Evolutionary conservation across 2,888 invertebrate species (phyloP).

Genomic region (Drosophila limbata): DNA sequence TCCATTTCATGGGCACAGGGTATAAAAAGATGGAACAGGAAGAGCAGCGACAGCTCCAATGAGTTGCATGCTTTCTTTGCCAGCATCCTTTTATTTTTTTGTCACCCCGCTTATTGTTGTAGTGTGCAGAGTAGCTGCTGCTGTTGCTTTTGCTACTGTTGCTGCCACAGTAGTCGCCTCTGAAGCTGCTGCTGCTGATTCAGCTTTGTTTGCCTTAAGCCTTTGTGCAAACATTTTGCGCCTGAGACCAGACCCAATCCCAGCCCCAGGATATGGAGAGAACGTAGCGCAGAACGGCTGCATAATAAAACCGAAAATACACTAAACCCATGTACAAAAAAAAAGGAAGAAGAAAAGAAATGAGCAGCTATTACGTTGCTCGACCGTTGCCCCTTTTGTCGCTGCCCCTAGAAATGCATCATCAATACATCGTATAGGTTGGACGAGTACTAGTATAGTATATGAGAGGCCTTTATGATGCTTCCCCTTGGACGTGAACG

Average conservation of each 20-base stretch:
- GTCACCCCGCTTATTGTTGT: conserved; percentile 63
- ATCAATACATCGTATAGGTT: conserved; percentile 61
- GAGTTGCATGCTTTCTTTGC: conserved; percentile 57
- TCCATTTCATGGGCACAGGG: conserved; percentile 14
- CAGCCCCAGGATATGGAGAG: conserved; percentile 19
- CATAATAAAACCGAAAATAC: conserved; percentile 66
- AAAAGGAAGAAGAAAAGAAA: conserved; percentile 14
- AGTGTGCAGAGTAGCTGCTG: conserved; percentile 73
- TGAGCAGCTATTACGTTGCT: conserved; percentile 42
- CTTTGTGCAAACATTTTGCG: conserved; percentile 83
- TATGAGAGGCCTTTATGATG: background rate
- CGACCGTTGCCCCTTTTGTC: conserved; percentile 35
- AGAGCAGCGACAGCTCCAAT: conserved; percentile 58
- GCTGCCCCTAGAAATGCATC: conserved; percentile 76
- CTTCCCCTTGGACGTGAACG: conserved; percentile 6
- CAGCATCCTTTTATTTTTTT: conserved; percentile 49
- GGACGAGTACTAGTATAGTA: background rate
- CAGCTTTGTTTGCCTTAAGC: conserved; percentile 83
- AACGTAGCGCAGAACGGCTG: conserved; percentile 44
- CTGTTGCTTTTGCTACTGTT: conserved; percentile 60
- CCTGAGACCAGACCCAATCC: conserved; percentile 55
- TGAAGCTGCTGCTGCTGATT: conserved; percentile 71
- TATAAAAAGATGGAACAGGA: conserved; percentile 26
- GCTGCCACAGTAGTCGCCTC: conserved; percentile 60
- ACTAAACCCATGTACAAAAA: conserved; percentile 46